phyloP scores from a whole-genome alignment of 2,888 invertebrate genomes.

The Aphrophora alni region DNA sequence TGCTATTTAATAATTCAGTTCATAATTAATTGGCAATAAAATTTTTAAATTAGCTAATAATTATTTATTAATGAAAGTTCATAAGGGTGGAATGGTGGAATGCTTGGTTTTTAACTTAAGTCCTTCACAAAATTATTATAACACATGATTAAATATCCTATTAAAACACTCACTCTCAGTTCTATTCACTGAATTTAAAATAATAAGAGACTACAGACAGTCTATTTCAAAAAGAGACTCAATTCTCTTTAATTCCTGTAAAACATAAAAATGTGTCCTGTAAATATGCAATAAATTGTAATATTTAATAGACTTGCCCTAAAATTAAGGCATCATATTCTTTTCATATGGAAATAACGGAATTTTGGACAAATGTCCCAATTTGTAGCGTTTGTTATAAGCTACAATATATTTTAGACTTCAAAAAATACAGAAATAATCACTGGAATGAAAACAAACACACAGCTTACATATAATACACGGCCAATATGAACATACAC shows the following conservation, averaged over 20 bases:
- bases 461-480: background rate
- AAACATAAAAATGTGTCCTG: background rate
- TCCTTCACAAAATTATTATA: conserved; percentile 1
- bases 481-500: background rate
- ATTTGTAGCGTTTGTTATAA: background rate
- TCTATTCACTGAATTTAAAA: conserved; percentile 9
- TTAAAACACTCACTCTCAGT: background rate
- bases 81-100: background rate
- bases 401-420: background rate
- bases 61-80: background rate
- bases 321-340: background rate
- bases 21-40: background rate
- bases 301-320: background rate
- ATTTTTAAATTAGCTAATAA: background rate
- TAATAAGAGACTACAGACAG: background rate
- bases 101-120: background rate
- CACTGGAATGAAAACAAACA: conserved; percentile 9
- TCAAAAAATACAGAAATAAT: background rate
- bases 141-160: background rate
- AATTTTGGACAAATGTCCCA: background rate
- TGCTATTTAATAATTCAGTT: background rate
- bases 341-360: background rate
- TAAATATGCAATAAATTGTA: background rate
- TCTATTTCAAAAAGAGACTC: background rate
- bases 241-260: background rate